Conservation (phyloP, 2,888 invertebrate species). For the Empis stercorea region DNA sequence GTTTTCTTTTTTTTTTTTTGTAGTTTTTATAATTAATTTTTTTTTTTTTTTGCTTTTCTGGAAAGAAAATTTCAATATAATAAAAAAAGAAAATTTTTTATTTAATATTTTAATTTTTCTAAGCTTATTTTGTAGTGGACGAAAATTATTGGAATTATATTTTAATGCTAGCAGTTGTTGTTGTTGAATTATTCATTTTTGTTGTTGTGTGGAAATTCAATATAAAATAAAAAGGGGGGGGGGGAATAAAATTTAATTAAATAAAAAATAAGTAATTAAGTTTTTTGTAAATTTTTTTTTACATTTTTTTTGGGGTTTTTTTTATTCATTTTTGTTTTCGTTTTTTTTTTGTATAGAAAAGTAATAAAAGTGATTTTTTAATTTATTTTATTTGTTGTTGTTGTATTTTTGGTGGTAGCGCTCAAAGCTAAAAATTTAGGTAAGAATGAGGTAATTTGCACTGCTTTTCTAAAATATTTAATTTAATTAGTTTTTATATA, state of each 20-base stretch:
- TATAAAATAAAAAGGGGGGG: background rate
- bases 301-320: too few relatives aligned
- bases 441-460: background rate
- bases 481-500: too few relatives aligned
- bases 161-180: background rate
- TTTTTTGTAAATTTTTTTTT: too few relatives aligned
- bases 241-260: too few relatives aligned
- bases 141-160: background rate
- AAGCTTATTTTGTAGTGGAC: slow-evolving; percentile 1
- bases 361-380: background rate
- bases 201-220: background rate
- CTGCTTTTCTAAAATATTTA: too few relatives aligned
- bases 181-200: background rate
- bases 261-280: too few relatives aligned
- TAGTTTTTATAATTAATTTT: too few relatives aligned
- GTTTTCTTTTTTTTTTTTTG: too few relatives aligned
- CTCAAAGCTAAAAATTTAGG: background rate
- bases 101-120: background rate
- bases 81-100: too few relatives aligned
- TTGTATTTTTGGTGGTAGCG: background rate
- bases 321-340: background rate
- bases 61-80: too few relatives aligned
- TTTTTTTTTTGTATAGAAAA: background rate
- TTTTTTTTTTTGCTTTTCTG: too few relatives aligned
- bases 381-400: background rate